Conservation (phyloP, 2,797 vertebrate genomes). For the Craterocephalus amniculus region DNA sequence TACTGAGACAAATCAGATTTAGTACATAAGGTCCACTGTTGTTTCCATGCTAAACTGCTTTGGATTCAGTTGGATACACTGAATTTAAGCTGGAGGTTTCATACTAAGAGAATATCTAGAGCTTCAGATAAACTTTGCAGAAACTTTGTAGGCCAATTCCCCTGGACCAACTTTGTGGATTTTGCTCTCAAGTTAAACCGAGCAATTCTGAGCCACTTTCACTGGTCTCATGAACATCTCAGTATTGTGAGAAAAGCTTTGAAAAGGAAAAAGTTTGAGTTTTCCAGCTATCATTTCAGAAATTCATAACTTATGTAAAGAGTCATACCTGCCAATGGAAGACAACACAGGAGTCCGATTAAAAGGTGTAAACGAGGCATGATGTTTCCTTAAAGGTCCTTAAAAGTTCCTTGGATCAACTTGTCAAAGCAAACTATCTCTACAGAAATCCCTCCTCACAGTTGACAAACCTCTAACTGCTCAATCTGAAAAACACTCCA, state of each 20-base stretch:
- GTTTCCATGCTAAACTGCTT: no score
- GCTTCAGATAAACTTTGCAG: background rate
- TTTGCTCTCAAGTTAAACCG: background rate
- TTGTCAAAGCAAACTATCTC: background rate
- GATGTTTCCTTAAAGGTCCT: constrained; percentile 33
- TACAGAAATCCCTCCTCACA: constrained; percentile 1
- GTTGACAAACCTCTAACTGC: constrained; percentile 2
- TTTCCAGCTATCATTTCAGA: background rate
- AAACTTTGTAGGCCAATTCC: background rate
- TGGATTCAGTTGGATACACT: no score
- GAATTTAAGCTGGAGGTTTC: background rate
- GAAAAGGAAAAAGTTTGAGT: background rate
- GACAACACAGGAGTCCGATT: constrained; percentile 55
- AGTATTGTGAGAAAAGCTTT: background rate
- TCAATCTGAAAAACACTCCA: constrained; percentile 8
- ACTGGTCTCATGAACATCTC: background rate
- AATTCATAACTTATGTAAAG: background rate
- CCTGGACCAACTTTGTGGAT: background rate
- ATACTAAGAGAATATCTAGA: background rate
- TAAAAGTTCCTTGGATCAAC: constrained; percentile 4
- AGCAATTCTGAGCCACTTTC: background rate
- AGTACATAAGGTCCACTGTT: background rate
- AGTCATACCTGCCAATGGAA: constrained; percentile 75
- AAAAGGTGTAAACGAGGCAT: constrained; percentile 63
- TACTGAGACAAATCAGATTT: background rate